phyloP scores from a whole-genome alignment of 2,888 invertebrate species.

The Heliconius hortense region DNA sequence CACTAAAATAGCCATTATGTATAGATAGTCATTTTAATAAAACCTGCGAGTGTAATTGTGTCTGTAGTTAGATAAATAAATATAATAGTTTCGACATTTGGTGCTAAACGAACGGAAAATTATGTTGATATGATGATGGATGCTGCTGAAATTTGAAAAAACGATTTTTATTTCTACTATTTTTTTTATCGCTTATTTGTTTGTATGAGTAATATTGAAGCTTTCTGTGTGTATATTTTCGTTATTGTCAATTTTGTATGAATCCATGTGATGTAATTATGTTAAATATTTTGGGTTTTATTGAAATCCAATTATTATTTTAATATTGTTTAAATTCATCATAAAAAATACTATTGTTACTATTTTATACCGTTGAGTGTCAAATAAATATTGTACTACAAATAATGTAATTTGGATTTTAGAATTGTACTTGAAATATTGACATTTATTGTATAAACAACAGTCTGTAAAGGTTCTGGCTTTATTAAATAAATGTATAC shows the following conservation, averaged over 20 bases:
- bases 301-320: background rate
- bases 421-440: slow-evolving; percentile 3
- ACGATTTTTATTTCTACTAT: background rate
- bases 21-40: slow-evolving; percentile 46
- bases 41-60: slow-evolving; percentile 44
- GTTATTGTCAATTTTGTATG: background rate
- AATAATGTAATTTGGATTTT: background rate
- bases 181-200: background rate
- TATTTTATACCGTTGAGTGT: background rate
- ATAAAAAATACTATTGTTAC: background rate
- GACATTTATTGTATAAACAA: slow-evolving; percentile 3
- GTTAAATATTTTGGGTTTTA: background rate
- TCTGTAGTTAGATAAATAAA: slow-evolving; percentile 64
- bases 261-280: background rate
- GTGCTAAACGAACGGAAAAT: slow-evolving; percentile 68
- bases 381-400: background rate
- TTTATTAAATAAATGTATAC: background rate
- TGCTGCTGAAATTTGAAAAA: slow-evolving; percentile 11
- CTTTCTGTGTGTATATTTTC: background rate
- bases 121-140: slow-evolving; percentile 34
- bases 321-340: background rate
- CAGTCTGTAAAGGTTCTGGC: background rate
- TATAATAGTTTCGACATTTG: slow-evolving; percentile 73
- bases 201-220: slow-evolving; percentile 4
- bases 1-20: slow-evolving; percentile 36